Evolutionary conservation across 2,888 invertebrate genomes (phyloP).

Genomic region (Hecatera dysodea): DNA sequence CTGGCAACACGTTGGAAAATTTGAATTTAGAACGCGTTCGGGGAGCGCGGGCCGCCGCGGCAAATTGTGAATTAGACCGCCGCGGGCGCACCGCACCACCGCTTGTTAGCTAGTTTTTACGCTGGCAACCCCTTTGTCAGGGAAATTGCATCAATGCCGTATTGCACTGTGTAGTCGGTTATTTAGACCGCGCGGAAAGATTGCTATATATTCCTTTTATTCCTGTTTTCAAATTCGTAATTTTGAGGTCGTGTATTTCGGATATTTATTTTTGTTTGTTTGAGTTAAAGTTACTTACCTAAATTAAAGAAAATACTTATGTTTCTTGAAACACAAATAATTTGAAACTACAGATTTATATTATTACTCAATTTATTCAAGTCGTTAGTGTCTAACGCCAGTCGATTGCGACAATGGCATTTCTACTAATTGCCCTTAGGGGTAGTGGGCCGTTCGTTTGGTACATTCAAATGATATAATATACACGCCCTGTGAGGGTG

Average conservation of each 20-base stretch:
- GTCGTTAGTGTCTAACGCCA: conserved; percentile 12
- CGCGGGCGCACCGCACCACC: conserved; percentile 81
- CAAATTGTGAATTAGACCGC: conserved; percentile 87
- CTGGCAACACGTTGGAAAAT: conserved; percentile 80
- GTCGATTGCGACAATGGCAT: conserved; percentile 17
- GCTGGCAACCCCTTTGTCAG: conserved; percentile 85
- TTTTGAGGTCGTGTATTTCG: conserved; percentile 34
- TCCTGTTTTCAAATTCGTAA: conserved; percentile 53
- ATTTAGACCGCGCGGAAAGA: conserved; percentile 77
- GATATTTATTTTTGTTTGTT: conserved; percentile 17
- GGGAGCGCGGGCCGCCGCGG: conserved; percentile 78
- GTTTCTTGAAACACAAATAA: not conserved
- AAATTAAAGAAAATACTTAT: not conserved
- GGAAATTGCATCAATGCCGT: conserved; percentile 83
- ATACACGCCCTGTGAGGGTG: conserved; percentile 68
- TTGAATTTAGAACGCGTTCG: conserved; percentile 86
- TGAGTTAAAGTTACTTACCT: not conserved
- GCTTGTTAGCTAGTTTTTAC: conserved; percentile 90
- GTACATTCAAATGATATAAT: conserved; percentile 75
- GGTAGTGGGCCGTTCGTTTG: conserved; percentile 77
- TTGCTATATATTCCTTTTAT: conserved; percentile 65
- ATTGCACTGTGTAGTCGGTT: conserved; percentile 74
- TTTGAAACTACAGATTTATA: not conserved
- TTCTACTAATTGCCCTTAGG: conserved; percentile 48
- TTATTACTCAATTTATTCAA: not conserved